Base-by-base conservation (phyloP, 2,888 invertebrate species). In the Drosophila austrosaltans region DNA sequence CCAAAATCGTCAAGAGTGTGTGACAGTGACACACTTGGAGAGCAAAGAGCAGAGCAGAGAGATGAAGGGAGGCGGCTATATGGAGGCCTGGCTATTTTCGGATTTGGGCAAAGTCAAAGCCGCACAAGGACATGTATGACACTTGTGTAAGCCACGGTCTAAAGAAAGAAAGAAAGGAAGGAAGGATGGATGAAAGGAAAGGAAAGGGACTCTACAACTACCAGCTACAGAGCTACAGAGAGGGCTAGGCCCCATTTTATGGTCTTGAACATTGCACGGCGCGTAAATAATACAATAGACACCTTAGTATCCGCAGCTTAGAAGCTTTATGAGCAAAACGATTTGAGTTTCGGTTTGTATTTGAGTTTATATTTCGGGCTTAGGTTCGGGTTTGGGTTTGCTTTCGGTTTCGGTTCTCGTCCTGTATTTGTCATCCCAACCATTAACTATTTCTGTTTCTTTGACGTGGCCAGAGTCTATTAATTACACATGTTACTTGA, bases 211-310 rank as follows among this genome's bases (percentile, higher is more conserved):
- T 4, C 28, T 28, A 28, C 28, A 28, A 2, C 28, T 28, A 28
- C 5, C 28, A 28, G 28, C 2, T 2, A 28, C 4, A 48, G 25
- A 42, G 3, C 16, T 16, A 16, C 16, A 16, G 0, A 16, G 16
- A 2, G 60, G 56, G 57, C 58, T 67, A 32, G 69, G 22, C 57
- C 58, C 75, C 58, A 69, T 78, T 76, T 76, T 71, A 78, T 75
- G 77, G 71, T 40, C 53, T 53, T 62, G 25, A 53, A 69, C 58
- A 64, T 36, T 62, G 59, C 62, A 67, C 67, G 53, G 64, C 62
- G 68, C 69, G 82, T 83, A 78, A 82, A 83, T 83, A 84, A 84
- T 81, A 84, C 79, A 83, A 83, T 81, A 78, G 82, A 84, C 81
- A 83, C 81, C 82, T 81, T 58, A 58, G 72, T 66, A 65, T 64